Evolutionary conservation across 2,113 vertebrate genomes (phyloP), one percentile per base, ranked within the genome.

Genomic region (Nothobranchius furzeri): DNA sequence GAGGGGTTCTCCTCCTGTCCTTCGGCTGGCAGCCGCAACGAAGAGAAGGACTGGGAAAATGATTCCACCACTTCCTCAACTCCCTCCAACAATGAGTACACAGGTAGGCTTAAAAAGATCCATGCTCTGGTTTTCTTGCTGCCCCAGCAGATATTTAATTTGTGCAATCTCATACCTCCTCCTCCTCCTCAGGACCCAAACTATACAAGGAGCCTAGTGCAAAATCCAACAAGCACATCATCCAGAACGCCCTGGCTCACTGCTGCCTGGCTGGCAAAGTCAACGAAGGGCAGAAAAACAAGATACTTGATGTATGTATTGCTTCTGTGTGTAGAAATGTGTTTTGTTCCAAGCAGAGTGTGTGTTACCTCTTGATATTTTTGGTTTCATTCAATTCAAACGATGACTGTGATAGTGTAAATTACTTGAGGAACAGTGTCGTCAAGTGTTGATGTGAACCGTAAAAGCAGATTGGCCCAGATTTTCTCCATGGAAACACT

Each of bases 211-310:
- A 99, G 88, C 98, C 96, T 12, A 99, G 98, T 90, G 97, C 98
- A 73, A 99, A 97, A 88, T 99, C 96, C 70, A 99, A 99, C 88
- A 99, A 99, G 66, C 95, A 99, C 70, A 99, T 99, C 73, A 98
- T 99, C 87, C 97, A 99, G 84, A 99, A 99, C 20, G 98, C 98
- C 0, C 82, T 99, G 84, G 93, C 96, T 76, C 96, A 98, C 86
- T 99, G 98, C 91, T 99, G 98, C 86, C 90, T 99, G 87, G 98
- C 98, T 73, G 98, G 98, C 65, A 98, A 94, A 88, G 97, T 99
- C 78, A 99, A 99, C 64, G 98, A 99, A 92, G 95, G 96, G 60
- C 98, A 98, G 90, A 99, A 99, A 92, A 97, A 95, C 85, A 98
- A 95, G 85, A 98, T 99, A 89, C 79, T 99, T 68, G 98, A 99